Evolutionary conservation across 2,888 invertebrate genomes (phyloP), one percentile per base, ranked within the genome.

Genomic region (Cactoblastis cactorum): DNA sequence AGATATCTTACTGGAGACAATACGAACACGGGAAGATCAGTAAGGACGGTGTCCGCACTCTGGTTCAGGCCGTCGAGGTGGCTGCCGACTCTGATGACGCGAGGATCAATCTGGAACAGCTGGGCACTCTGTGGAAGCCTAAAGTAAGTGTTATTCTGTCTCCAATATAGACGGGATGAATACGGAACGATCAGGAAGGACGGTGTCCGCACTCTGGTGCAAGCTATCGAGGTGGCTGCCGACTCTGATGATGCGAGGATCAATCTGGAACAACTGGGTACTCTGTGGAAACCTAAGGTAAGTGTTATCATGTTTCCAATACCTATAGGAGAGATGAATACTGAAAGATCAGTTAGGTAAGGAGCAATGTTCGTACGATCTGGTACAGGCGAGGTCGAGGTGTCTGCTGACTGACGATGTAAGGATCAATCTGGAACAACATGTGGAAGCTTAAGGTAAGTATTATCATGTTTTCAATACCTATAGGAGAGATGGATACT

Each of bases 1-100:
- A 92, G 74, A 92, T 92, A 60, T 92, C 92, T 0, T 92, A 91
- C 60, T 92, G 92, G 91, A 77, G 92, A 0, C 93, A 93, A 65
- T 92, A 91, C 59, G 92, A 92, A 59, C 91, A 91, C 50, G 93
- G 93, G 0, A 90, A 92, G 74, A 79, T 93, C 53, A 91, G 92
- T 43, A 90, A 91, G 52, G 90, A 92, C 3, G 91, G 91, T 0
- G 90, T 92, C 0, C 73, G 90, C 39, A 76, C 88, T 0, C 67
- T 93, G 11, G 87, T 91, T 3, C 92, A 92, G 50, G 86, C 89
- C 0, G 84, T 91, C 0, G 91, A 91, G 37, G 78, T 82, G 0
- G 90, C 91, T 0, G 83, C 90, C 0, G 91, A 91, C 51, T 77
- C 84, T 1, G 80, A 82, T 3, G 74, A 83, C 6, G 83, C 86